A percentile compares a stretch with the other conserved stretches of the same genome.
phyloP scores from a whole-genome alignment of 1,140 invertebrate genomes.

The Microvelia longipes region DNA sequence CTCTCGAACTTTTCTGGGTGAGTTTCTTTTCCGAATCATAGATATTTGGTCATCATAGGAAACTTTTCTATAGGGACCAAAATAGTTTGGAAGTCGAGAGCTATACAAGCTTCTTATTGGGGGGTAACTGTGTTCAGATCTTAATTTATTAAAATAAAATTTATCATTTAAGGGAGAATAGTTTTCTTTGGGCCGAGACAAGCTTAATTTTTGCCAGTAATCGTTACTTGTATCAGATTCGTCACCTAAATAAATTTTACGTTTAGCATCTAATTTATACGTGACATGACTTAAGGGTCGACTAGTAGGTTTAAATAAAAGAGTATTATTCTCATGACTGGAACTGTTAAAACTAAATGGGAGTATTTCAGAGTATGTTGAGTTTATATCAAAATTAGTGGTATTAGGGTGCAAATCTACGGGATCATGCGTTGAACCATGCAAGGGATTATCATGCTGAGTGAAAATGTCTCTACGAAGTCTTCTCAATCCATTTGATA shows the following conservation, averaged over 20 bases:
- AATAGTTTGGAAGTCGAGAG: background rate
- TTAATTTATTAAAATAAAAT: too few species aligned
- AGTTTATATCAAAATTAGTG: background rate
- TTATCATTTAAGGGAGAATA: background rate
- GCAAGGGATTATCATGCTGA: background rate
- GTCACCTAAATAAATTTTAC: background rate
- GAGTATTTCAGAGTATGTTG: background rate
- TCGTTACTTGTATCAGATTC: background rate
- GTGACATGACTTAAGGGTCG: background rate
- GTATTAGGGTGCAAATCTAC: conserved; percentile 22
- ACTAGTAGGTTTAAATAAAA: background rate
- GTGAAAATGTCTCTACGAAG: conserved; percentile 43
- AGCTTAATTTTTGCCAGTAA: background rate
- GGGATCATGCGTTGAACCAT: conserved; percentile 36
- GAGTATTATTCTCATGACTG: background rate
- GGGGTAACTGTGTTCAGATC: too few species aligned
- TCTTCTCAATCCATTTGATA: conserved; percentile 11
- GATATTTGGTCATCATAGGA: background rate
- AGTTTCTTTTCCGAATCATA: background rate
- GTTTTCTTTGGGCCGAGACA: background rate
- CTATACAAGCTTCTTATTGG: background rate
- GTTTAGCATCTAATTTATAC: conserved; percentile 1
- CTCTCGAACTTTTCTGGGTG: background rate
- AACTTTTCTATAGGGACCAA: too few species aligned
- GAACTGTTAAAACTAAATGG: background rate